Evolutionary conservation across 2,797 vertebrate genomes (phyloP), one percentile per base, ranked within the genome.

Genomic region (Sphenodon punctatus): DNA sequence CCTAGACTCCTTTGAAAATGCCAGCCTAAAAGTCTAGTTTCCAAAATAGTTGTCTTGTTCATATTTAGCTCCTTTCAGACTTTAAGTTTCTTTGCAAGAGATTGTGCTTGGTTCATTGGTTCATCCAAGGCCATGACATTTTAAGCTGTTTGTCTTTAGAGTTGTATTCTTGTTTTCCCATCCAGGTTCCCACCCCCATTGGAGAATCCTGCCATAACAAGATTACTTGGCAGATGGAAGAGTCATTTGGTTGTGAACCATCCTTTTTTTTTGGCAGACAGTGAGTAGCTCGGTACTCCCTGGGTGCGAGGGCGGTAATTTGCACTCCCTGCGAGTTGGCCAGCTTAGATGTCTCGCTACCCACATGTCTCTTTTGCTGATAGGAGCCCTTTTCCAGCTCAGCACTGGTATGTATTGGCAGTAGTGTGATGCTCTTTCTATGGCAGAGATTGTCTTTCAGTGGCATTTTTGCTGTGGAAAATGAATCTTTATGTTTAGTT

Each of bases 191-290:
- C n/a, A n/a, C n/a, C 88, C 45, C 86, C 88, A 86, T 84, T 94
- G 84, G 91, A 93, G 91, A 93, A 92, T 85, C 75, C 84, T 87
- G 42, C 80, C 78, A 82, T 75, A 66, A 73, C 71, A 93, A 94
- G 94, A 89, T 86, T 91, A 93, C 86, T 92, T 95, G 93, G 90
- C 92, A 94, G 91, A 65, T 82, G 48, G 49, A 88, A 80, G 87
- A 91, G 88, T 88, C 83, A 81, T 84, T 93, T 90, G 79, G 85
- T 95, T 92, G 85, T 88, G 87, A 94, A 88, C 89, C 87, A 93
- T 89, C 86, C 85, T n/a, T n/a, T 92, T 89, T 94, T 91, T 92
- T 95, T 94, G 94, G 93, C 88, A 94, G 88, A 89, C 92, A 89
- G 75, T 87, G 82, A 92, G 80, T 88, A 90, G 93, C 90, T 91